Conservation (phyloP, 2,113 vertebrate genomes). For the Delphinapterus leucas region DNA sequence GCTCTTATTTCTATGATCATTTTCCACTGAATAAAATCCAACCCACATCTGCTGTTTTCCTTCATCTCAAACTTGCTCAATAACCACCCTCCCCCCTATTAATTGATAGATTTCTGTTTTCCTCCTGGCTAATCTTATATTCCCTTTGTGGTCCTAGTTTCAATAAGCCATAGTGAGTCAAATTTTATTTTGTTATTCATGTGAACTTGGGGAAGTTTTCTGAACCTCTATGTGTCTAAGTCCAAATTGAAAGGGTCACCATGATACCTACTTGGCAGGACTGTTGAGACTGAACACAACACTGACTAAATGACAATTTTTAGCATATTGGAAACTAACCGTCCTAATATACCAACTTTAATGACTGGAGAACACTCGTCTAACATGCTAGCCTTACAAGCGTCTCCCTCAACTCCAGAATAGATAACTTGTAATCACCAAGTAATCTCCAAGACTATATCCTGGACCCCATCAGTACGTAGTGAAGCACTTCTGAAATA, state of each 20-base stretch:
- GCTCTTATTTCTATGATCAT: not conserved
- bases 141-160: not conserved
- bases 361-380: not conserved
- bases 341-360: not conserved
- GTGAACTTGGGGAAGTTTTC: not conserved
- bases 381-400: fast-evolving
- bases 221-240: not conserved
- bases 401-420: not conserved
- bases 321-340: not conserved
- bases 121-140: not conserved
- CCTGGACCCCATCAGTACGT: not conserved
- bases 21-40: constrained; percentile 11
- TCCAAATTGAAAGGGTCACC: not conserved
- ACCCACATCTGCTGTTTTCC: not conserved
- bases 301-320: not conserved
- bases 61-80: not conserved
- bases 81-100: not conserved
- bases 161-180: not conserved
- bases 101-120: not conserved
- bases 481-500: not conserved
- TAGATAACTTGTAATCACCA: not conserved
- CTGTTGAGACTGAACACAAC: not conserved
- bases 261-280: not conserved
- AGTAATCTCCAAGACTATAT: not conserved
- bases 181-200: not conserved